These are phyloP conservation scores for Heterodera filipjevi DNA, from an alignment of 2,888 invertebrate genomes.

Conservation along the genomic window DNA sequence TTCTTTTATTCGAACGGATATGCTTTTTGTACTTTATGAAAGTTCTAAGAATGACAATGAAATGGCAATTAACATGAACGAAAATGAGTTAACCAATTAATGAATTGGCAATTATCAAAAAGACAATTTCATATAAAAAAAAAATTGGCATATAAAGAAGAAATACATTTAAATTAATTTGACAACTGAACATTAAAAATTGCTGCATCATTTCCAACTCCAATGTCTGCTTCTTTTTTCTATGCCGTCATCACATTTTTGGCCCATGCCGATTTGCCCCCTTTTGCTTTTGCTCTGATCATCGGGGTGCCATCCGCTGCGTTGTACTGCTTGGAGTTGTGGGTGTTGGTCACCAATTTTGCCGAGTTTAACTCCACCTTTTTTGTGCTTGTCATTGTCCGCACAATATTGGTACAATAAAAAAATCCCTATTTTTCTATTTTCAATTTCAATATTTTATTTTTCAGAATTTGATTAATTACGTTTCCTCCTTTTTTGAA, in stretches of 20 bases:
- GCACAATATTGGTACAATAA: slow-evolving; percentile 8
- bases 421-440: neutral
- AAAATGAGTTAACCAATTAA: too few relatives aligned
- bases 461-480: slow-evolving; percentile 8
- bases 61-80: too few relatives aligned
- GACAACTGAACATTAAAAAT: too few relatives aligned
- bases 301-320: slow-evolving; percentile 13
- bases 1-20: too few relatives aligned
- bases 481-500: neutral
- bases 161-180: too few relatives aligned
- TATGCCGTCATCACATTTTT: neutral
- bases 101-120: too few relatives aligned
- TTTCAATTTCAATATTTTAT: neutral
- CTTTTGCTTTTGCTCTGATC: slow-evolving; percentile 17
- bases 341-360: slow-evolving; percentile 11
- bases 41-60: too few relatives aligned
- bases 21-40: too few relatives aligned
- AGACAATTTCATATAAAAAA: too few relatives aligned
- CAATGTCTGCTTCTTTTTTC: too few relatives aligned
- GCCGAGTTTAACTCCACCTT: slow-evolving; percentile 5
- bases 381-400: neutral
- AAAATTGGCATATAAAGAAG: too few relatives aligned
- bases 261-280: neutral
- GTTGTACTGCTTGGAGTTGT: slow-evolving; percentile 17
- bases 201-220: too few relatives aligned